A percentile compares a stretch with the other conserved stretches of the same genome.
phyloP scores from a whole-genome alignment of 2,888 invertebrate species.

The Volucella bombylans region DNA sequence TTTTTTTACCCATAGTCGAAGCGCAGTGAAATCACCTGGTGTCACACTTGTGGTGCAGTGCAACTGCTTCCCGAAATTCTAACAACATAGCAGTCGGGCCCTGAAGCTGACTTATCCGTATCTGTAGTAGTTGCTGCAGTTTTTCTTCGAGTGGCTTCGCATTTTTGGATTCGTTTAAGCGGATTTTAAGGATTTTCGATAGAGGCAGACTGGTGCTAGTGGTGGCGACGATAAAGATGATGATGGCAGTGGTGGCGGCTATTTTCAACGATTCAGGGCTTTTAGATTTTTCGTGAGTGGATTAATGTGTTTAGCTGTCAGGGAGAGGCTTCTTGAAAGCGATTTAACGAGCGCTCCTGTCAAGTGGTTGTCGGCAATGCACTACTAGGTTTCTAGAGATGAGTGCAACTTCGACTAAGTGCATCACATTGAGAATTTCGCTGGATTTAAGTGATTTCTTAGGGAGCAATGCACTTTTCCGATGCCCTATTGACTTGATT shows the following conservation, averaged over 20 bases:
- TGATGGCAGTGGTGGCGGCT: slow-evolving; percentile 32
- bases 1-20: slow-evolving; percentile 15
- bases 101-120: not conserved
- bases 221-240: not conserved
- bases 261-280: slow-evolving; percentile 37
- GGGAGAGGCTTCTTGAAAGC: slow-evolving; percentile 10
- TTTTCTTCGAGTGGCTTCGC: slow-evolving; percentile 37
- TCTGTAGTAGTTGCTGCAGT: not conserved
- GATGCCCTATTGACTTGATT: too few relatives aligned
- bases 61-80: slow-evolving; percentile 1
- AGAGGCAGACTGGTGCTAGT: slow-evolving; percentile 20
- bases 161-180: slow-evolving; percentile 46
- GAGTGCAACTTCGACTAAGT: not conserved
- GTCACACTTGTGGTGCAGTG: slow-evolving; percentile 29
- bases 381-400: slow-evolving; percentile 13
- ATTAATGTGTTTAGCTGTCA: slow-evolving; percentile 50
- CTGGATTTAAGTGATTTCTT: too few relatives aligned
- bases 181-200: slow-evolving; percentile 44
- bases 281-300: slow-evolving; percentile 29
- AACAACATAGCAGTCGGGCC: slow-evolving; percentile 1
- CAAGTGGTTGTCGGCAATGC: slow-evolving; percentile 28
- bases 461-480: too few relatives aligned
- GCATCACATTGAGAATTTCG: not conserved
- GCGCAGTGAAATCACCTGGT: slow-evolving; percentile 47
- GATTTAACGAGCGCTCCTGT: slow-evolving; percentile 44